Evolutionary conservation across 2,797 vertebrate species (phyloP), one percentile per base, ranked within the genome.

Genomic region (Hydrophis major): DNA sequence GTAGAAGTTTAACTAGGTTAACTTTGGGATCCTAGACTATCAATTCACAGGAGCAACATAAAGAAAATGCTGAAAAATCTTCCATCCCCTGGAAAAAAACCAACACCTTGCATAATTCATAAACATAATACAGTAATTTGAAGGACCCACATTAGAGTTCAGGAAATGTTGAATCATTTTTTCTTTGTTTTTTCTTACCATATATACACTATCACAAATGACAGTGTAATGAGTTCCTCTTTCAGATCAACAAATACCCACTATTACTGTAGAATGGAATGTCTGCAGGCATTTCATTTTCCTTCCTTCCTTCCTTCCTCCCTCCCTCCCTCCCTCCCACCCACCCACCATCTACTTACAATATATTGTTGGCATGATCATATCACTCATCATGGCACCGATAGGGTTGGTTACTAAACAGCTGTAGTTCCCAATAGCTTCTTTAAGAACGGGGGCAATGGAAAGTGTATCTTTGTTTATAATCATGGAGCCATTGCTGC

Each of bases 361-460:
- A 95, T 98, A 99, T 95, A 99, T 98, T 22, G 95, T 98, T 92
- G 99, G 98, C 0, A 96, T 96, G 95, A 98, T 94, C 28, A 93
- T 86, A 25, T 97, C 97, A 96, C 99, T 99, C 95, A 96, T 94
- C 92, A 95, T 94, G 88, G 94, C 94, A 95, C 98, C 99, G 96
- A 99, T 97, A 14, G 97, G 95, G 92, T 99, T 99, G 92, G 95
- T 98, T 92, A 97, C 99, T 93, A 98, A 94, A 94, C 99, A 99
- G 92, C 94, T 97, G 96, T 99, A 99, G 90, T 96, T 97, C 16
- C 99, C 99, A 87, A 98, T 98, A 94, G 99, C 99, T 92, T 98
- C 98, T 96, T 99, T 99, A 94, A 97, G 98, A 87, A 98, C 98
- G 0, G 99, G 99, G 94, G 96, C 98, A 95, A 99, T 99, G 0